Percentiles rank a stretch among this genome's conserved stretches.
These are phyloP conservation scores for Phortica magna DNA, from an alignment of 2,888 invertebrate genomes.

Conservation along the genomic window DNA sequence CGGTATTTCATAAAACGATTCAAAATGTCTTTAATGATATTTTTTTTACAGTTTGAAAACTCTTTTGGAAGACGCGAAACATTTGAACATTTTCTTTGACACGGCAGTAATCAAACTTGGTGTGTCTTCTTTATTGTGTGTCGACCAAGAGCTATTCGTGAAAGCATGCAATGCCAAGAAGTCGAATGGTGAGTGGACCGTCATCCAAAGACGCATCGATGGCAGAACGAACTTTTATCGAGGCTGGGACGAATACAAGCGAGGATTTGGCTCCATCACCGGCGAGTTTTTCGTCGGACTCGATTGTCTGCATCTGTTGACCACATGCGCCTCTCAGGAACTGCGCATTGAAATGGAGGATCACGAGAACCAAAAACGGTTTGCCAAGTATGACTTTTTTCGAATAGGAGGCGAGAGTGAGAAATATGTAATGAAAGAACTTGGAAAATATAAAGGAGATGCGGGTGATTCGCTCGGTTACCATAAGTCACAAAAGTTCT, in stretches of 20 bases:
- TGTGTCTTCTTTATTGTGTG: no score
- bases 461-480: neutral
- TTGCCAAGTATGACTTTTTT: conserved; percentile 22
- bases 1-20: no score
- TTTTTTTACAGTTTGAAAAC: no score
- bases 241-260: neutral
- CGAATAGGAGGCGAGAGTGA: conserved; percentile 5
- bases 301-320: conserved; percentile 14
- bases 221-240: conserved; percentile 20
- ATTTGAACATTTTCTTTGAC: no score
- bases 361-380: neutral
- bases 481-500: neutral
- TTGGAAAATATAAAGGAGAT: conserved; percentile 1
- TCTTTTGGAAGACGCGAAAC: no score
- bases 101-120: no score
- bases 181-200: no score
- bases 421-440: conserved; percentile 14
- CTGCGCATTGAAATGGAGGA: conserved; percentile 28
- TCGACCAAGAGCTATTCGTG: no score
- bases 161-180: no score
- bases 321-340: neutral
- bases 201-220: neutral
- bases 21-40: no score
- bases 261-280: conserved; percentile 15
- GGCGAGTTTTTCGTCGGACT: conserved; percentile 20